These are phyloP conservation scores for Stegophylla sp. DNA, from an alignment of 2,888 invertebrate genomes.

Conservation along the genomic window DNA sequence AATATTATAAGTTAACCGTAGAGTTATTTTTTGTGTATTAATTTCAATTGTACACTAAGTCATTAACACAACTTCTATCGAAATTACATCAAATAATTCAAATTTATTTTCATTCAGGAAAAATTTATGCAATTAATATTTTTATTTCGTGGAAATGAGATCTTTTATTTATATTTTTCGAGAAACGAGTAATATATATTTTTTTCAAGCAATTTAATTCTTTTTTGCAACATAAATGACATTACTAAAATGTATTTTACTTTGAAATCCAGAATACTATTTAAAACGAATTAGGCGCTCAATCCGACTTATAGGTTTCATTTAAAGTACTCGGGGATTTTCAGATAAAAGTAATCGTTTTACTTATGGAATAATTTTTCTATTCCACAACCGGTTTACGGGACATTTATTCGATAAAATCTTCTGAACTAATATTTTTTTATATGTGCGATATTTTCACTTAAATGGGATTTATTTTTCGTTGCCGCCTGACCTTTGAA, in stretches of 20 bases:
- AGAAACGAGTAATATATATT: no score
- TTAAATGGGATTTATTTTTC: neutral
- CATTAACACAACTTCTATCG: no score
- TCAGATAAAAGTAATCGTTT: constrained; percentile 3
- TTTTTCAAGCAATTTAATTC: no score
- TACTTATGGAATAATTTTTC: neutral
- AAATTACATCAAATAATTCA: no score
- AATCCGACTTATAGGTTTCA: neutral
- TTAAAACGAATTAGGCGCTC: neutral
- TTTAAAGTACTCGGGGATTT: neutral
- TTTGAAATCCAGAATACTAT: neutral
- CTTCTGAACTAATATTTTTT: constrained; percentile 10
- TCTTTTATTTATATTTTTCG: no score
- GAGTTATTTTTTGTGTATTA: no score
- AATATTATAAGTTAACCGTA: no score
- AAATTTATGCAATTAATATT: no score
- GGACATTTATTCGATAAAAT: constrained; percentile 3
- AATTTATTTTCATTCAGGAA: no score
- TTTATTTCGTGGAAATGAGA: no score
- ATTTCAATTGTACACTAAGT: no score
- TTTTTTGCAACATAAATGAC: neutral
- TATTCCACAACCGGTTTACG: neutral
- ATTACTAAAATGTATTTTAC: neutral
- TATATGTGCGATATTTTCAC: neutral
- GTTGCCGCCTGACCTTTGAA: neutral